Conservation (phyloP, 1,140 invertebrate species). For the Sipha flava region DNA sequence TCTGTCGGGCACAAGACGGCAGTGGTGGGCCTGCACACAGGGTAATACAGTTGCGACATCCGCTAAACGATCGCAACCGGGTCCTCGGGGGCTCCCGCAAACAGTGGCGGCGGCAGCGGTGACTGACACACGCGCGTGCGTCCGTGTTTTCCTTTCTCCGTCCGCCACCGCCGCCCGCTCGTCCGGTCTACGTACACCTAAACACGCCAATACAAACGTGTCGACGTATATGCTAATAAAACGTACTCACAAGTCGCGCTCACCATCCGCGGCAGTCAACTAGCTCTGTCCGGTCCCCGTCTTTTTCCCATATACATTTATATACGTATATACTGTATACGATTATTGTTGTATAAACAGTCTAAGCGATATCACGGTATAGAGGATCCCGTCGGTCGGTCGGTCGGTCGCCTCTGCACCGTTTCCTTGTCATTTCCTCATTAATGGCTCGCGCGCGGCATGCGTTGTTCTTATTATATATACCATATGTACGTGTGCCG, state of each 20-base stretch:
- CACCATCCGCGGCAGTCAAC: neutral
- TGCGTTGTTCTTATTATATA: constrained; percentile 5
- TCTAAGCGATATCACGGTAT: neutral
- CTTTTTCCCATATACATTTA: constrained; percentile 13
- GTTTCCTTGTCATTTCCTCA: constrained; percentile 32
- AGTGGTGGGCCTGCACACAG: neutral
- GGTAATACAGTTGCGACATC: neutral
- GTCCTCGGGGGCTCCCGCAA: neutral
- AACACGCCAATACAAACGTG: neutral
- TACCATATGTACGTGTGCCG: too few relatives aligned
- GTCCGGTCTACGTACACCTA: too few relatives aligned
- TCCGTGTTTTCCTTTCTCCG: neutral
- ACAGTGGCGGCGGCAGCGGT: neutral
- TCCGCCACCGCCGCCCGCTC: too few relatives aligned
- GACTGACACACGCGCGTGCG: neutral
- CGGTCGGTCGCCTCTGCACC: neutral
- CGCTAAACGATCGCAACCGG: neutral
- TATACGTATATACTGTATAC: neutral
- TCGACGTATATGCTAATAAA: neutral
- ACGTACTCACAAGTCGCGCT: neutral
- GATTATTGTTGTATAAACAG: neutral
- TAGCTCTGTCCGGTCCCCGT: constrained; percentile 28
- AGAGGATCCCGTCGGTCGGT: neutral
- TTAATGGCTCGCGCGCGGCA: neutral
- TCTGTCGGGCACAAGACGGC: neutral